Evolutionary conservation across 2,113 vertebrate genomes (phyloP).

Genomic region (Tragelaphus imberbis): DNA sequence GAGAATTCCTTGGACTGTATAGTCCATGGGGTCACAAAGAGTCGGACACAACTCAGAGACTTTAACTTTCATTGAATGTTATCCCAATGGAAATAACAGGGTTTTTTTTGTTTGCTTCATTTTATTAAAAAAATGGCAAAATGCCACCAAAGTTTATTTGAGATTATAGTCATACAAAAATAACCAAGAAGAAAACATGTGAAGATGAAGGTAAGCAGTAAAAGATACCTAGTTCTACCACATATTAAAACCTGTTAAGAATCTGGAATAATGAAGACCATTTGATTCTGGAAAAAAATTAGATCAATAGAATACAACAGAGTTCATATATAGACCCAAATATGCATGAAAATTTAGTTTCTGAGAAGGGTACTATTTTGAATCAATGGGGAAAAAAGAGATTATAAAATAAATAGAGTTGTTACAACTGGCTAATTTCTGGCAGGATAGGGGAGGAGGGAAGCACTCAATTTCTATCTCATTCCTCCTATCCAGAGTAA

Average conservation of each 20-base stretch:
- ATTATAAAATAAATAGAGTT: slow-evolving; percentile 7
- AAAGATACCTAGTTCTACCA: not conserved
- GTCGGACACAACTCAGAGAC: not conserved
- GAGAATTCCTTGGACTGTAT: not conserved
- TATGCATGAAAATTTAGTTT: slow-evolving; percentile 13
- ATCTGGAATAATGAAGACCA: not conserved
- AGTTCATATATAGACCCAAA: not conserved
- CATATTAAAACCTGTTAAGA: slow-evolving; percentile 15
- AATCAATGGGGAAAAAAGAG: not conserved
- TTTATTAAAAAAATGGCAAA: not conserved
- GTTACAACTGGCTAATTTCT: not conserved
- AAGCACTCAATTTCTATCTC: not conserved
- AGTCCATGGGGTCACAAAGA: not conserved
- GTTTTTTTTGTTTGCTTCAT: not conserved
- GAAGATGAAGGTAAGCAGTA: slow-evolving; percentile 21
- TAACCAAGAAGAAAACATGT: not conserved
- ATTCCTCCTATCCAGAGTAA: not conserved
- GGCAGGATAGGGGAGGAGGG: rapidly evolving
- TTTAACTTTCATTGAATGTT: not conserved
- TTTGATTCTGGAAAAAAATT: slow-evolving; percentile 2
- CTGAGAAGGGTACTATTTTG: not conserved
- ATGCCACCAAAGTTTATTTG: not conserved
- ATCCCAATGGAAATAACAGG: not conserved
- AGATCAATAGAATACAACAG: not conserved
- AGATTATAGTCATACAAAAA: not conserved